Conservation (phyloP, 2,797 vertebrate genomes). For the Phataginus tetradactyla region DNA sequence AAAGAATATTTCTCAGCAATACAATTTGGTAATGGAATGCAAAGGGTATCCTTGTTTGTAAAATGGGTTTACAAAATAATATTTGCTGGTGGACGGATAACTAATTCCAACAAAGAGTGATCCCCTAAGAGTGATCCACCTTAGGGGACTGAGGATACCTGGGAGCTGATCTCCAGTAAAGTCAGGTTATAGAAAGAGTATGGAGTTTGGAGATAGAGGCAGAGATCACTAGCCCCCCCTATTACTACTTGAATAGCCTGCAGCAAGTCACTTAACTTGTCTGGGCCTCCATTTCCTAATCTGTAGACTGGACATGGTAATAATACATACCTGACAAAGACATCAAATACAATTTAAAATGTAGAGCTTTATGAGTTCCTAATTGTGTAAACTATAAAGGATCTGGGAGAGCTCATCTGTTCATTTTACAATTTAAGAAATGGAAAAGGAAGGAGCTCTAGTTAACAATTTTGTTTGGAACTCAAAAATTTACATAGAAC, state of each 20-base stretch:
- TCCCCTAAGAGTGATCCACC: neutral
- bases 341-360: constrained; percentile 10
- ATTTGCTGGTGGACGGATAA: neutral
- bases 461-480: constrained; percentile 21
- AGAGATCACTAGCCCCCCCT: neutral
- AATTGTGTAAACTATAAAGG: neutral
- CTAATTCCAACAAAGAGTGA: neutral
- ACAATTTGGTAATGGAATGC: neutral
- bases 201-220: neutral
- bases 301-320: neutral
- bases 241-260: neutral
- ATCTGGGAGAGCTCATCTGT: neutral
- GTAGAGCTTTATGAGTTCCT: neutral
- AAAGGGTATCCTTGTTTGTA: neutral
- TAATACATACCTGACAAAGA: neutral
- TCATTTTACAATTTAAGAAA: constrained; percentile 3
- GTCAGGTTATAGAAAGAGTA: neutral
- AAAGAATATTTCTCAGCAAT: neutral
- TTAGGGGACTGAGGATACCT: neutral
- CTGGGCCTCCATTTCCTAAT: constrained; percentile 4
- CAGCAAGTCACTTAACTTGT: neutral
- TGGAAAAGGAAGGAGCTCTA: neutral
- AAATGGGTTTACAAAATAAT: neutral
- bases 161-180: neutral
- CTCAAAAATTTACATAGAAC: constrained; percentile 17